Percentiles rank a stretch among this genome's conserved stretches.
Evolutionary conservation across 2,797 vertebrate genomes (phyloP).

Genomic region (Sebastes hubbsi): DNA sequence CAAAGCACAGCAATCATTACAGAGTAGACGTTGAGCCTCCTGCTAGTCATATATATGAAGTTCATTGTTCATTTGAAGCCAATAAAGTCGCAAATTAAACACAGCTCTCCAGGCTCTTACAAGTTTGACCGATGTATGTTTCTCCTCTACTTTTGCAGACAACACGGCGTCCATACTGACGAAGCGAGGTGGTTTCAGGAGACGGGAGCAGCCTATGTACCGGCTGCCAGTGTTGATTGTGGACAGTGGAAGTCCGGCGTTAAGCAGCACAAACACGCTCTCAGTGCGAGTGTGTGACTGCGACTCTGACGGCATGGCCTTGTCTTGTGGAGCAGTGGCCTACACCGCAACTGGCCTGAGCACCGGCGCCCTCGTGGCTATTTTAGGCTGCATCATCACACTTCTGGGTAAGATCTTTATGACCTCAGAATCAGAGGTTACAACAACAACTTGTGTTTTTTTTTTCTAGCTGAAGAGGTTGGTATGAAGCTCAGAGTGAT

Average conservation of each 20-base stretch:
- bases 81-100: conserved; percentile 9
- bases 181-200: conserved; percentile 88
- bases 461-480: background rate
- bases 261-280: conserved; percentile 96
- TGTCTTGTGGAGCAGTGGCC: conserved; percentile 92
- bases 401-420: conserved; percentile 85
- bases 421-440: conserved; percentile 13
- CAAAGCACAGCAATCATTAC: conserved; percentile 12
- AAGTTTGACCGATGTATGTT: background rate
- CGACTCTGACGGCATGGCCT: conserved; percentile 85
- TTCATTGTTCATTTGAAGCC: conserved; percentile 22
- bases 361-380: conserved; percentile 94
- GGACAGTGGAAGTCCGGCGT: conserved; percentile 92
- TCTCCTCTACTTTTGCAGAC: conserved; percentile 76
- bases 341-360: conserved; percentile 93
- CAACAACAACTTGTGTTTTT: background rate
- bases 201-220: conserved; percentile 91
- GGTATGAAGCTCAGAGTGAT: background rate
- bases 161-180: conserved; percentile 94
- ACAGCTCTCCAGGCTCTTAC: background rate
- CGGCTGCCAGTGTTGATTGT: conserved; percentile 91
- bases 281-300: conserved; percentile 95
- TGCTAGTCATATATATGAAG: conserved; percentile 3
- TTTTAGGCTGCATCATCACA: conserved; percentile 93
- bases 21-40: background rate